Evolutionary conservation across 2,113 vertebrate genomes (phyloP).

Genomic region (Mungos mungo): DNA sequence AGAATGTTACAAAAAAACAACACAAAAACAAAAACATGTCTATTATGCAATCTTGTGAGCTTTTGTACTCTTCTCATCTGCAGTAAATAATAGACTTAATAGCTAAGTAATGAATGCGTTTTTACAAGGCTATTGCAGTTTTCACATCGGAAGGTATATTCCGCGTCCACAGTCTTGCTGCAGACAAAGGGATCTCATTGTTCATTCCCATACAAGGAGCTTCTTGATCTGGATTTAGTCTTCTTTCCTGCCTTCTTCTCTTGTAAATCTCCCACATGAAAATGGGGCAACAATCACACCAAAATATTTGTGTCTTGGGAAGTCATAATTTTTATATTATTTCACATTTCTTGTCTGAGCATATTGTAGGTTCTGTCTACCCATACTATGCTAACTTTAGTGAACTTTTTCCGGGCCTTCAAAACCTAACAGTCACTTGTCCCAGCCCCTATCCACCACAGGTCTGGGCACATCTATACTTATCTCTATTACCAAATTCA

Average conservation of each 20-base stretch:
- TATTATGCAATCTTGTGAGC: not conserved
- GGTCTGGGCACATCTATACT: not conserved
- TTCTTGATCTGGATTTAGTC: not conserved
- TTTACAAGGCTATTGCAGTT: not conserved
- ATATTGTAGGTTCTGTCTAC: not conserved
- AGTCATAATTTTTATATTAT: not conserved
- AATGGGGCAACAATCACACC: not conserved
- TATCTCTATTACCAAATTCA: not conserved
- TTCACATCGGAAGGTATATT: not conserved
- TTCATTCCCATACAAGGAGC: not conserved
- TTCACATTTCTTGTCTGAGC: not conserved
- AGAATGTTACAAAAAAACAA: not conserved
- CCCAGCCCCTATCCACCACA: not conserved
- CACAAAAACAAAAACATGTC: not conserved
- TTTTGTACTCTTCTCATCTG: not conserved
- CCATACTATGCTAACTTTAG: not conserved
- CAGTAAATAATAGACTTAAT: not conserved
- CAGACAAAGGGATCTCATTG: not conserved
- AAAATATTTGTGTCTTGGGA: not conserved
- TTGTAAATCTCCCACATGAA: not conserved
- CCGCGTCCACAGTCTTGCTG: not conserved
- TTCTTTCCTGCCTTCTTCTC: not conserved
- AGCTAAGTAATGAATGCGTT: not conserved
- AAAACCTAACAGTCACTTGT: not conserved
- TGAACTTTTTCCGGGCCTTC: not conserved